Conservation (phyloP, 37 sponge, comb jelly and placozoan species). For the Theonella swinhoei region DNA sequence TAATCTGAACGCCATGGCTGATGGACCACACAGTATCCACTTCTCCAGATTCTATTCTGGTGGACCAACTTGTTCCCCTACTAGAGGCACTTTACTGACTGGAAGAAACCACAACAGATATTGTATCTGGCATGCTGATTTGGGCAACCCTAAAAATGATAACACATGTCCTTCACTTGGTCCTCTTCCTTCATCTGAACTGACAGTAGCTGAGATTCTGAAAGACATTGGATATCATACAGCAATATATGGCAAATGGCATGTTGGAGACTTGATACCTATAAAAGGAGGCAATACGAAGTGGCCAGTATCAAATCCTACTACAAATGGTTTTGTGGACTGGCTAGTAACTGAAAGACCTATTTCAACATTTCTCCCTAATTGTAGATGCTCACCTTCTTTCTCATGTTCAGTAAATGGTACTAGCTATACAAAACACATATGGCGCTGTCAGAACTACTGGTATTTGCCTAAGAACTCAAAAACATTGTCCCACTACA, state of each 20-base stretch:
- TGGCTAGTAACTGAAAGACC: conserved; percentile 69
- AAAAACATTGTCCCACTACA: background rate
- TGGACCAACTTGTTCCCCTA: conserved; percentile 68
- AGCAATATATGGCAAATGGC: conserved; percentile 19
- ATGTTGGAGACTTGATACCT: conserved; percentile 13
- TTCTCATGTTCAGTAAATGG: conserved; percentile 33
- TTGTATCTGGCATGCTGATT: conserved; percentile 67
- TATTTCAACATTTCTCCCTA: conserved; percentile 51
- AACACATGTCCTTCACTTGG: conserved; percentile 9
- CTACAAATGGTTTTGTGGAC: conserved; percentile 50
- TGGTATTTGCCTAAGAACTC: background rate
- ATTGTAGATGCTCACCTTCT: conserved; percentile 67
- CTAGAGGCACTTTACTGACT: conserved; percentile 67
- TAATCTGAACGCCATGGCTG: conserved; percentile 57
- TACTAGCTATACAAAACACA: background rate
- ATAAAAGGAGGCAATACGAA: background rate
- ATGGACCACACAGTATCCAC: conserved; percentile 24
- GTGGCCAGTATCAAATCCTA: conserved; percentile 56
- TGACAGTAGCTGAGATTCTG: conserved; percentile 12
- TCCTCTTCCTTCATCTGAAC: conserved; percentile 40
- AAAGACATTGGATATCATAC: conserved; percentile 1
- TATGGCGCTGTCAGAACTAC: conserved; percentile 44
- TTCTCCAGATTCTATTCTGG: conserved; percentile 58
- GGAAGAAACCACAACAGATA: conserved; percentile 77
- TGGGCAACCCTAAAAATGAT: background rate